Conservation (phyloP, 2,797 vertebrate genomes). For the Aeoliscus strigatus region DNA sequence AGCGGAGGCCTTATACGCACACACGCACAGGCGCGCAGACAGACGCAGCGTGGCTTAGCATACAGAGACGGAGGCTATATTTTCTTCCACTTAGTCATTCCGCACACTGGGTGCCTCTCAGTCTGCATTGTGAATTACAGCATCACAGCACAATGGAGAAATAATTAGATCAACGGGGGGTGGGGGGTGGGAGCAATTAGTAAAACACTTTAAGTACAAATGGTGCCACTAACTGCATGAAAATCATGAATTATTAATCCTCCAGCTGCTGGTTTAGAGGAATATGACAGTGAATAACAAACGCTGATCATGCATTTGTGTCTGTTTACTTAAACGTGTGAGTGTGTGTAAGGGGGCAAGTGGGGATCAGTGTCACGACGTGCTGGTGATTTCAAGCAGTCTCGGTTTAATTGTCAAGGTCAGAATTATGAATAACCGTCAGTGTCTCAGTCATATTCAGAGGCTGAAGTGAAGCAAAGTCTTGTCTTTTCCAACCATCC, state of each 20-base stretch:
- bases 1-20: conserved; percentile 31
- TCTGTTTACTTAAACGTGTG: background rate
- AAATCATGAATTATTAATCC: conserved; percentile 46
- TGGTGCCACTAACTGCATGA: conserved; percentile 30
- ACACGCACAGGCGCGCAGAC: conserved; percentile 23
- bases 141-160: conserved; percentile 58
- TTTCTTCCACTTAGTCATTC: conserved; percentile 37
- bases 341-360: background rate
- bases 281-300: conserved; percentile 27
- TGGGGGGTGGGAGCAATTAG: conserved; percentile 64
- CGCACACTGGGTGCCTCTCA: conserved; percentile 26
- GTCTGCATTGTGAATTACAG: conserved; percentile 40
- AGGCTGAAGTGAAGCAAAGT: no score
- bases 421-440: no score
- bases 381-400: no score
- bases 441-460: no score
- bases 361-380: no score
- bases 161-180: conserved; percentile 57
- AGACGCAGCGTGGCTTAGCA: conserved; percentile 13
- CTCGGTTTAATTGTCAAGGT: no score
- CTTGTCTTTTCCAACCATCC: no score
- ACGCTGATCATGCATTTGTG: conserved; percentile 3
- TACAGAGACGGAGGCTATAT: conserved; percentile 15
- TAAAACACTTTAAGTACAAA: conserved; percentile 53
- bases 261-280: conserved; percentile 15